Conservation (phyloP, 2,888 invertebrate species). For the Hirtodrosophila duncani region DNA sequence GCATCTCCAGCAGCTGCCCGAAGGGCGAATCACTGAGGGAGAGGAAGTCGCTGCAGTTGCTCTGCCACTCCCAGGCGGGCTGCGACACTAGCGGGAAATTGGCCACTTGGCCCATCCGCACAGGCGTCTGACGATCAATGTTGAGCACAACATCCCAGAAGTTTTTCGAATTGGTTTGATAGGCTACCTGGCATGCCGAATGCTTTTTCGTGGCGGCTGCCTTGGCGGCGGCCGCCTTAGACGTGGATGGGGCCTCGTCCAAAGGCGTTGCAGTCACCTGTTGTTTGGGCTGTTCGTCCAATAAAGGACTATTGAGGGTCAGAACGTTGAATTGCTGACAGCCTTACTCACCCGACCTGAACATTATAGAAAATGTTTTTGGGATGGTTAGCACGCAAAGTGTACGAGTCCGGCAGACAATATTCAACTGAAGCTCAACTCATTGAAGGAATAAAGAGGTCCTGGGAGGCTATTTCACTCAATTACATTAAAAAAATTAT, state of each 20-base stretch:
- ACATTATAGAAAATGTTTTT: too few species aligned
- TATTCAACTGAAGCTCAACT: too few species aligned
- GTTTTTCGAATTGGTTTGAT: slow-evolving; percentile 73
- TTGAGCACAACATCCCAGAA: slow-evolving; percentile 89
- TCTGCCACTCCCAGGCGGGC: slow-evolving; percentile 63
- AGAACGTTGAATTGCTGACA: too few species aligned
- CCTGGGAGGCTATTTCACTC: too few species aligned
- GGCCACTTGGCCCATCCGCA: slow-evolving; percentile 50
- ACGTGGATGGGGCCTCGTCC: slow-evolving; percentile 73
- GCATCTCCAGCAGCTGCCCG: slow-evolving; percentile 86
- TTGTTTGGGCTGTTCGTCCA: slow-evolving; percentile 40
- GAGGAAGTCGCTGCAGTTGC: slow-evolving; percentile 54
- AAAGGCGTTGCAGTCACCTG: slow-evolving; percentile 6
- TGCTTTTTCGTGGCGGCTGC: slow-evolving; percentile 36
- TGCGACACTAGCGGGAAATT: slow-evolving; percentile 61
- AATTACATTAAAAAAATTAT: too few species aligned
- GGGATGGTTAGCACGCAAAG: too few species aligned
- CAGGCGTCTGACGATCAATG: slow-evolving; percentile 82
- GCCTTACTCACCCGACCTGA: too few species aligned
- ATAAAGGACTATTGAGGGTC: too few species aligned
- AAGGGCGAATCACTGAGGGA: slow-evolving; percentile 85
- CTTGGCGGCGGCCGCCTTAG: slow-evolving; percentile 70
- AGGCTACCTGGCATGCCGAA: slow-evolving; percentile 33
- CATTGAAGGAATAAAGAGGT: too few species aligned
- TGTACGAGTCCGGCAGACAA: too few species aligned